Evolutionary conservation across 2,888 invertebrate genomes (phyloP).

Genomic region (Tortrix viridana): DNA sequence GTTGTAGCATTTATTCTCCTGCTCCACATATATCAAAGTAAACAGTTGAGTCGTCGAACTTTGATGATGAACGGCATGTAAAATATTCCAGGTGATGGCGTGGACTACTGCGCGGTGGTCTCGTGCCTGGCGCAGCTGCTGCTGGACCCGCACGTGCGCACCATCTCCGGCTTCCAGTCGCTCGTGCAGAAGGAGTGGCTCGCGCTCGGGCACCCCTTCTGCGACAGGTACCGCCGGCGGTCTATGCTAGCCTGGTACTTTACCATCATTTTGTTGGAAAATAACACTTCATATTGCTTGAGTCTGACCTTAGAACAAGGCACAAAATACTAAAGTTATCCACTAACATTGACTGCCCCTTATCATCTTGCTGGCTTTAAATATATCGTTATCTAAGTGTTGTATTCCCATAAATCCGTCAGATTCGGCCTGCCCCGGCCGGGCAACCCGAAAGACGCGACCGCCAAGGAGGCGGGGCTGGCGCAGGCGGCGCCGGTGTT

Average conservation of each 20-base stretch:
- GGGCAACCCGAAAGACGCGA: conserved; percentile 80
- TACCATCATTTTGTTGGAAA: not conserved
- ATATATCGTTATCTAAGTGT: too few relatives aligned
- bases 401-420: conserved; percentile 51
- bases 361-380: too few relatives aligned
- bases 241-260: conserved; percentile 13
- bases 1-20: too few relatives aligned
- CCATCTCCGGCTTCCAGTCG: conserved; percentile 94
- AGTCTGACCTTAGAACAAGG: too few relatives aligned
- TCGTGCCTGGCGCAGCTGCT: conserved; percentile 94
- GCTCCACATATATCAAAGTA: too few relatives aligned
- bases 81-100: conserved; percentile 87
- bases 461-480: conserved; percentile 48
- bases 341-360: too few relatives aligned
- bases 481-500: conserved; percentile 91
- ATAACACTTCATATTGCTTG: too few relatives aligned
- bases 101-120: conserved; percentile 94
- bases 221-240: conserved; percentile 73
- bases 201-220: conserved; percentile 95
- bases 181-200: conserved; percentile 98
- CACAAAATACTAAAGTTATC: too few relatives aligned
- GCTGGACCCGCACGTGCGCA: conserved; percentile 92
- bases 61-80: too few relatives aligned
- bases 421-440: conserved; percentile 88
- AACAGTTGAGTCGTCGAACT: too few relatives aligned